A percentile compares a stretch with the other conserved stretches of the same genome.
Evolutionary conservation across 2,113 vertebrate species (phyloP).

Genomic region (Chloropsis hardwickii): DNA sequence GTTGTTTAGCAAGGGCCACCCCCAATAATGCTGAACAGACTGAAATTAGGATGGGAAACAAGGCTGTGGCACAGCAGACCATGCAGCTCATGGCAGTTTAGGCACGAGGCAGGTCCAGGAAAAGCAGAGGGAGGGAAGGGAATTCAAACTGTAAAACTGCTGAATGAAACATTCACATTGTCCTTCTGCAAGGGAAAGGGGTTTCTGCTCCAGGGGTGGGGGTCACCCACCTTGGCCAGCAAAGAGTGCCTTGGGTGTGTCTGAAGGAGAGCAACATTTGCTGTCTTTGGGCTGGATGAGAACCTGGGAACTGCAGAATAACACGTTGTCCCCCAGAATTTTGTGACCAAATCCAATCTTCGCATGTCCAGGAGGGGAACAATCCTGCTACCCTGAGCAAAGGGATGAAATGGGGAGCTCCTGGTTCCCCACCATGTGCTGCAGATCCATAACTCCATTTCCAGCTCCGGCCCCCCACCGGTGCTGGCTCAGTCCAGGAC

Average conservation of each 20-base stretch:
- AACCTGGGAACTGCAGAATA: background rate
- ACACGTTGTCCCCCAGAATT: fast-evolving
- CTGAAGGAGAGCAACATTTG: background rate
- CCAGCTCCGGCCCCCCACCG: background rate
- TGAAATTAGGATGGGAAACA: background rate
- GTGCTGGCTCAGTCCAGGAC: background rate
- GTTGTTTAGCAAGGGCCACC: background rate
- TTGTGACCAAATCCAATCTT: background rate
- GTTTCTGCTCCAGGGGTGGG: background rate
- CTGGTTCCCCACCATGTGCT: background rate
- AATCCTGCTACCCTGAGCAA: background rate
- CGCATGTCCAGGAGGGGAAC: background rate
- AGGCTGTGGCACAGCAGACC: background rate
- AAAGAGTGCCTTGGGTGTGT: background rate
- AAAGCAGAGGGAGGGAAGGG: background rate
- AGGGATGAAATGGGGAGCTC: fast-evolving
- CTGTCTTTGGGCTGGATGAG: background rate
- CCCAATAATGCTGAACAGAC: fast-evolving
- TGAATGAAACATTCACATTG: fast-evolving
- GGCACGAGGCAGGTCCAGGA: background rate
- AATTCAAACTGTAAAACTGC: background rate
- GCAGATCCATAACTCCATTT: background rate
- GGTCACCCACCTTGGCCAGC: background rate
- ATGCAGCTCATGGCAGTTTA: background rate
- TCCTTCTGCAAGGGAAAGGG: background rate